Base-by-base conservation (phyloP, 2,113 vertebrate genomes). In the Garra rufa region DNA sequence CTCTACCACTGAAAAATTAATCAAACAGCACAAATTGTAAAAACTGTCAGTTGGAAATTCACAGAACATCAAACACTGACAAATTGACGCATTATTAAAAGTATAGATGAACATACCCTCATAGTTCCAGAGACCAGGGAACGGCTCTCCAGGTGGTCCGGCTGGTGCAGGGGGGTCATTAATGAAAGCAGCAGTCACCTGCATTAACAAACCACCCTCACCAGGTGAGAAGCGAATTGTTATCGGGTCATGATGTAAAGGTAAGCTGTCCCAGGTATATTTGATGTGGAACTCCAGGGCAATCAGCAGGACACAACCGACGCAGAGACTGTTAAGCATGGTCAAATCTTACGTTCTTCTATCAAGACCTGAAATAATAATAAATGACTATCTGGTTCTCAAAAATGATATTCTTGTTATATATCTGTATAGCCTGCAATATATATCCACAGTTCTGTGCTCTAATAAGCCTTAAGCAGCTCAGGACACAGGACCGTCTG, bases 111-210 rank as follows among this genome's bases (percentile, higher is more conserved):
- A 55, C 87, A 6, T 88, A 97, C 96, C 97, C 92, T 99, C 96
- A 87, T 96, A 98, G 88, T 98, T 88, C 97, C 97, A 99, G 48
- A 98, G 94, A 28, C 90, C 91, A 88, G 92, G 92, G 76, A 97
- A 97, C 43, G 97, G 89, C 43, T 96, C 91, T 67, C 95, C 92
- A 0, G 94, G 88, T 63, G 95, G 92, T 28, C 95, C 95, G 3
- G 81, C 76, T 17, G 97, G 97, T 65, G 94, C 94, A 41, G 93
- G 88, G 7, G 97, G 96, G 71, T 98, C 95, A 69, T 96, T 95
- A 88, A 98, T 98, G 88, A 98, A 96, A 5, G 96, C 96, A 79
- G 94, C 96, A 7, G 0, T 92, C 10, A 97, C 91, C 85, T 95
- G 88, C 91, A 99, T 90, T 87, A 92, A 88, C 85, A 99, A 46